Conservation (phyloP, 2,888 invertebrate species). For the Pandemis corylana region DNA sequence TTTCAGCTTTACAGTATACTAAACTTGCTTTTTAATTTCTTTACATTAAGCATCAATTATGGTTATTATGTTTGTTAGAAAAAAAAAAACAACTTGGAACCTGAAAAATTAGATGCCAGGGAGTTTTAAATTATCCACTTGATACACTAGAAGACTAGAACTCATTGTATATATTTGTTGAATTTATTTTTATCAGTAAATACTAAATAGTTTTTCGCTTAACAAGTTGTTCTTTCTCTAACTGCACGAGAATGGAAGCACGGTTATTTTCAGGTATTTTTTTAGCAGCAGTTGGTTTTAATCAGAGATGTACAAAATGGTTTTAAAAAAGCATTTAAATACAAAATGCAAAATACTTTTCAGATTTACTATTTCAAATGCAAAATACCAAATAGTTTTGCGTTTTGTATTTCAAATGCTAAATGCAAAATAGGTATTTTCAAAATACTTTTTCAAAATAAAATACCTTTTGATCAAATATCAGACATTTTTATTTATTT, state of each 20-base stretch:
- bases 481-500: too few species aligned
- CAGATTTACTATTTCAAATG: too few species aligned
- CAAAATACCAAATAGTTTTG: too few species aligned
- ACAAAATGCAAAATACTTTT: too few species aligned
- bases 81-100: too few species aligned
- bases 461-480: too few species aligned
- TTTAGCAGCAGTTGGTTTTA: neutral
- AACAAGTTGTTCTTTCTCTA: neutral
- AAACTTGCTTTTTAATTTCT: neutral
- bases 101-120: neutral
- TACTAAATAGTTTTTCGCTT: neutral
- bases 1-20: neutral
- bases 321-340: too few species aligned
- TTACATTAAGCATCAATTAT: neutral
- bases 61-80: neutral
- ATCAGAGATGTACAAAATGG: too few species aligned
- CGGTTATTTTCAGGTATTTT: neutral
- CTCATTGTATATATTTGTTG: neutral
- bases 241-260: conserved; percentile 8
- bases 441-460: too few species aligned
- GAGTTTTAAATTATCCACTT: neutral
- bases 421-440: too few species aligned
- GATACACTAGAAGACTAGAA: neutral
- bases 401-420: too few species aligned
- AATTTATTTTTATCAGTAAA: neutral